Base-by-base conservation (phyloP, 1,140 invertebrate species). In the Cotesia vestalis region DNA sequence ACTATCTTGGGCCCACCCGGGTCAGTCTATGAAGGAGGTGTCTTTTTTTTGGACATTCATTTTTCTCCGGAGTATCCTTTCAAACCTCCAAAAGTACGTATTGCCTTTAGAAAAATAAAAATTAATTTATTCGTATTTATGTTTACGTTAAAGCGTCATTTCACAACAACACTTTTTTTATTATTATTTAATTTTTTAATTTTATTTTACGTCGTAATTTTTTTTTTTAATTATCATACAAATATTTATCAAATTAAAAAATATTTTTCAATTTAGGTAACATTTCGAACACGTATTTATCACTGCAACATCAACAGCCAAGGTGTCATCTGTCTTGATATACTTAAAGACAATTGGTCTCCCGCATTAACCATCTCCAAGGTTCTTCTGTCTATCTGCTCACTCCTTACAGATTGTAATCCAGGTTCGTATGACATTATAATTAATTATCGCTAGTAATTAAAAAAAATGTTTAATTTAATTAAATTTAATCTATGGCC, bases 231-330 rank as follows among this genome's bases (percentile, higher is more conserved):
- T 2, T 2, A 27, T 27, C 1, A 27, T 27, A 17, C 17, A 1
- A 17, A 17, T 17, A 17, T 17, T 17, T 17, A 17, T 17, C 17
- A 17, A 17, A 17, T 17, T 17, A 17, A 17, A 40, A 68, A 51
- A 62, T n/a, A 60, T 74, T 70, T 73, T 34, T 76, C 4, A 59
- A 74, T 62, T 35, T 84, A 95, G 94, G 95, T 99, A 62, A 97
- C 95, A 85, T 99, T 99, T 90, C 92, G 96, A 77, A 96, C 96
- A 73, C 91, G 96, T 79, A 98, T 98, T 86, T 98, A 98, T 85
- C 96, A 98, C 82, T 98, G 96, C 89, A 98, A 98, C 88, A 98
- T 98, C 84, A 98, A 98, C 88, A 97, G 95, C 86, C 95, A 97
- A 89, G 96, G 96, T 77, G 95, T 97, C 27, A 98, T 98, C 83